A percentile compares a stretch with the other conserved stretches of the same genome.
Evolutionary conservation across 2,797 vertebrate species (phyloP).

Genomic region (Lepilemur septentrionalis): DNA sequence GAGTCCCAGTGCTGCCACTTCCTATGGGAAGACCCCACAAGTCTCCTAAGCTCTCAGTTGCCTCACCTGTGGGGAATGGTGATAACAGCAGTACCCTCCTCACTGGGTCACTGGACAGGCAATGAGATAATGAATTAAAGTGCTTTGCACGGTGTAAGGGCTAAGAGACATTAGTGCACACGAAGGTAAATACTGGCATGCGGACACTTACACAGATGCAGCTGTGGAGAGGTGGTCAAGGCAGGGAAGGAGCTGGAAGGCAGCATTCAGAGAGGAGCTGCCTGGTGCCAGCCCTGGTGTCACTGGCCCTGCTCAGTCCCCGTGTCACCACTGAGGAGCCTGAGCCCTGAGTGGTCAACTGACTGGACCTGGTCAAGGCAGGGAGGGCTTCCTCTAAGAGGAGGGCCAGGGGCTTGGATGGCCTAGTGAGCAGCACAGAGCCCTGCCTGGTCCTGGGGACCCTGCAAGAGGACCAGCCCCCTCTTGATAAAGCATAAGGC

Average conservation of each 20-base stretch:
- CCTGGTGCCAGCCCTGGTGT: neutral
- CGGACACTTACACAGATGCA: rapidly evolving
- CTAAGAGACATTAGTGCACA: rapidly evolving
- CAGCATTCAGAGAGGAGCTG: neutral
- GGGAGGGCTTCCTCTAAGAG: neutral
- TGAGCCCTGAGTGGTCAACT: neutral
- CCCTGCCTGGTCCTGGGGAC: neutral
- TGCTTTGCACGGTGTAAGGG: rapidly evolving
- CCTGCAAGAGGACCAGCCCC: neutral
- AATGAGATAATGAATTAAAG: rapidly evolving
- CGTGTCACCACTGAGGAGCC: neutral
- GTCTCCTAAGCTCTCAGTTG: neutral
- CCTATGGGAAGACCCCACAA: rapidly evolving
- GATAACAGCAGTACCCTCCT: rapidly evolving
- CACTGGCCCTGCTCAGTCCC: rapidly evolving
- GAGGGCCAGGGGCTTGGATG: rapidly evolving
- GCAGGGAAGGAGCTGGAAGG: neutral
- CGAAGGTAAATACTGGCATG: rapidly evolving
- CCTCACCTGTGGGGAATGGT: neutral
- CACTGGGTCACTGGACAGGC: rapidly evolving
- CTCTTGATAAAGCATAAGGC: rapidly evolving
- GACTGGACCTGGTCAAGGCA: neutral
- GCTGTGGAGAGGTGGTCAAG: neutral
- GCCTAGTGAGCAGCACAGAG: neutral
- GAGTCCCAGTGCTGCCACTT: neutral